A percentile compares a stretch with the other conserved stretches of the same genome.
These are phyloP conservation scores for Enteromius afrohamiltoni DNA, from an alignment of 2,797 vertebrate genomes.

Conservation along the genomic window DNA sequence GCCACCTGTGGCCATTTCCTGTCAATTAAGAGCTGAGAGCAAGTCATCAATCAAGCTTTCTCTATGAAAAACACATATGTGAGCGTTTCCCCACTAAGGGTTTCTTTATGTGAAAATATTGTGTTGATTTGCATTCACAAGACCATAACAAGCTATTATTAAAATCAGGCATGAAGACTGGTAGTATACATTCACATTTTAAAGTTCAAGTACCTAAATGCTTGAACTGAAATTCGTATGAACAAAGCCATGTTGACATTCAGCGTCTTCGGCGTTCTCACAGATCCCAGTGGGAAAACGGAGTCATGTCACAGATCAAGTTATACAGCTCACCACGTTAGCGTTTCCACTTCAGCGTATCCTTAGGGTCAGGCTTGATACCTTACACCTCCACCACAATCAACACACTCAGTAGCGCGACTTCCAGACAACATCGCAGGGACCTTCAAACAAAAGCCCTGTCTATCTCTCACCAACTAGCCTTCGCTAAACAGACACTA, in stretches of 20 bases:
- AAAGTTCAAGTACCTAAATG: constrained; percentile 38
- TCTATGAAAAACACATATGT: constrained; percentile 36
- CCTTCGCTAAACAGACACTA: constrained; percentile 30
- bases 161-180: constrained; percentile 10
- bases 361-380: constrained; percentile 27
- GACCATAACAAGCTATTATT: constrained; percentile 27
- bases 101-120: neutral
- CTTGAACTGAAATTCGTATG: constrained; percentile 20
- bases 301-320: constrained; percentile 36
- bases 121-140: constrained; percentile 7
- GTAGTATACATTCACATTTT: constrained; percentile 27
- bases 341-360: constrained; percentile 22
- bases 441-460: constrained; percentile 33
- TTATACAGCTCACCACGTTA: constrained; percentile 33
- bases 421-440: neutral
- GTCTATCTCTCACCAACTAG: constrained; percentile 39
- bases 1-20: constrained; percentile 73
- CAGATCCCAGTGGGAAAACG: neutral
- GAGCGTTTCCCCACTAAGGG: neutral
- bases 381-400: constrained; percentile 26
- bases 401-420: constrained; percentile 32
- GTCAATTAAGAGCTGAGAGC: constrained; percentile 69
- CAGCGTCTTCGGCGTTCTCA: neutral
- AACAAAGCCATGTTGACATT: constrained; percentile 43
- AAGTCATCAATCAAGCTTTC: constrained; percentile 73